Evolutionary conservation across 2,797 vertebrate species (phyloP), one percentile per base, ranked within the genome.

Genomic region (Coranthus polyacanthus): DNA sequence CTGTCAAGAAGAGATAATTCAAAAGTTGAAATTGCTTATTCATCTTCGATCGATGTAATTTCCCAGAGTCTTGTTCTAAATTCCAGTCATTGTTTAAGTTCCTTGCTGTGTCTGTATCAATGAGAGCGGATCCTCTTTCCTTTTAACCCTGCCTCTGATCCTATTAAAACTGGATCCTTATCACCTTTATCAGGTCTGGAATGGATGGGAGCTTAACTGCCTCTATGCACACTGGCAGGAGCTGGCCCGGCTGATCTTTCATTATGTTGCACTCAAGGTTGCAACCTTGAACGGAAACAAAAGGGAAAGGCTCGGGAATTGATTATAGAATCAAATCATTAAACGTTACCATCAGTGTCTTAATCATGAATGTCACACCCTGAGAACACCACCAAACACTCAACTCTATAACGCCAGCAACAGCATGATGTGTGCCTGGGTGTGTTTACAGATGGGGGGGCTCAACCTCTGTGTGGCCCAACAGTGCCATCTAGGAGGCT

Each of bases 401-500:
- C 43, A 83, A 61, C 62, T 75, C 26, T 6, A 12, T 57, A 51
- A 56, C 69, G 59, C 39, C n/a, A 18, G 38, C 38, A 32, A 1
- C 45, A 18, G 17, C 43, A 20, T 12, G 51, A 72, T 29, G 51
- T 78, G 45, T 47, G 17, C 43, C 11, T 69, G n/a, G 64, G 37
- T 50, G 16, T 54, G 18, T 17, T 39, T 15, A 41, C 22, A 29
- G 16, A n/a, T n/a, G n/a, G n/a, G 37, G 12, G 62, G 37, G 29
- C 34, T 58, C 59, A 29, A 20, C 2, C 55, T 68, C 56, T 76
- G 15, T 55, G 58, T 58, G 82, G 86, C 63, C 52, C 86, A 86
- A 92, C 82, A 91, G 70, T 73, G 89, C 87, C 90, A 86, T 75
- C 89, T 90, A 86, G 80, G 24, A 74, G 83, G 66, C 5, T 24